phyloP scores from a whole-genome alignment of 2,113 vertebrate genomes.

The Cheirogaleus medius region DNA sequence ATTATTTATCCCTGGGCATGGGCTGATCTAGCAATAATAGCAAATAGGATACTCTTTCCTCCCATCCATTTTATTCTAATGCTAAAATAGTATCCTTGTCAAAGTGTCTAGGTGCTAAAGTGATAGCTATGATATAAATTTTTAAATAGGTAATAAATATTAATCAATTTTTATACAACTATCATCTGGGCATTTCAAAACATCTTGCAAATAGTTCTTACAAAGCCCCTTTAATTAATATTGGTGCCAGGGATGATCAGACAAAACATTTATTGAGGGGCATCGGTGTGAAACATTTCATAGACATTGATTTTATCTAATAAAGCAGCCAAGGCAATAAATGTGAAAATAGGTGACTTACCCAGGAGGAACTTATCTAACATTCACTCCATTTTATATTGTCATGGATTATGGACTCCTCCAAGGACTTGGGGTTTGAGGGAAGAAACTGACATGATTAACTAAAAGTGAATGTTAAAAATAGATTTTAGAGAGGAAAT shows the following conservation, averaged over 20 bases:
- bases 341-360: slow-evolving; percentile 53
- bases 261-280: slow-evolving; percentile 56
- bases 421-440: not conserved
- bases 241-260: slow-evolving; percentile 2
- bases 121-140: slow-evolving; percentile 48
- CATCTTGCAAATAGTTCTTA: slow-evolving; percentile 24
- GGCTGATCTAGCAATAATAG: not conserved
- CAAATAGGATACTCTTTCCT: not conserved
- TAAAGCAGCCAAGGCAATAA: slow-evolving; percentile 43
- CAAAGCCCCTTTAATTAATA: slow-evolving; percentile 59
- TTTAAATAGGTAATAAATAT: slow-evolving; percentile 71
- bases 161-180: slow-evolving; percentile 51
- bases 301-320: slow-evolving; percentile 46
- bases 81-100: slow-evolving; percentile 2
- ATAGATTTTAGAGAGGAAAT: not conserved
- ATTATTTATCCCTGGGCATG: not conserved
- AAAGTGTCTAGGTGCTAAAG: slow-evolving; percentile 15
- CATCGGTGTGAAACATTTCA: slow-evolving; percentile 55
- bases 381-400: slow-evolving; percentile 6
- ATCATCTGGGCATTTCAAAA: slow-evolving; percentile 59
- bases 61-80: not conserved
- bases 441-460: not conserved
- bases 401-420: not conserved
- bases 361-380: not conserved
- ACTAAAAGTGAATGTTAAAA: slow-evolving; percentile 49